Base-by-base conservation (phyloP, 2,797 vertebrate species). In the Dryobates pubescens region DNA sequence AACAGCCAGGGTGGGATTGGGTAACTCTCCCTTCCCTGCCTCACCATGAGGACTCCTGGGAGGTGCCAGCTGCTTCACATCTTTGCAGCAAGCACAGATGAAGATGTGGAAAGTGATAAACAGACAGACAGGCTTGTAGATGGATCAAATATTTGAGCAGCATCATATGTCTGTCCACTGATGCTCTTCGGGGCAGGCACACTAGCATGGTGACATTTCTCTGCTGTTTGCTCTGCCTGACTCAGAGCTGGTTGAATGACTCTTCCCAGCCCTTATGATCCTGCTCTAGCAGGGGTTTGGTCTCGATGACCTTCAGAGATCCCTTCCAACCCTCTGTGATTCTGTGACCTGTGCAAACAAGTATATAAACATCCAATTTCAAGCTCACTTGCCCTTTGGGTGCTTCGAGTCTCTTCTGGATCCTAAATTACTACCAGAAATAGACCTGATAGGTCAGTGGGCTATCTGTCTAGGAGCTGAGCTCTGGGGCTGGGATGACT, bases 91-190 rank as follows among this genome's bases (percentile, higher is more conserved):
- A 75, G n/a, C 38, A 57, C 3, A 4, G 65, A 45, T 3, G 12
- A 26, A 68, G 24, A 26, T 2, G 27, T 10, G 23, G 47, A 47
- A 76, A 67, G 23, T 7, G 27, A 30, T 10, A 38, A 59, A 57
- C 6, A 4, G 9, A 3, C 8, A 34, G 47, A 15, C 9, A 32
- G 19, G 4, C 30, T 65, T 51, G 30, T 16, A n/a, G 68, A 9
- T 3, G 2, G 26, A 47, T 54, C 45, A 63, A 36, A 64, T 63
- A 58, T 82, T 17, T 79, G 27, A 80, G 49, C 77, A 85, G 17
- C 49, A 41, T 57, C 36, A 53, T 9, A 27, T 18, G 0, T 13
- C 5, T 11, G 26, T 0, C 0, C 22, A 17, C 16, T 19, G 69
- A 7, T 43, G 29, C 14, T 79, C 32, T 43, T 17, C 36, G 43